Percentiles rank a stretch among this genome's conserved stretches.
Conservation (phyloP, 2,888 invertebrate genomes). For the Biston stratarius region DNA sequence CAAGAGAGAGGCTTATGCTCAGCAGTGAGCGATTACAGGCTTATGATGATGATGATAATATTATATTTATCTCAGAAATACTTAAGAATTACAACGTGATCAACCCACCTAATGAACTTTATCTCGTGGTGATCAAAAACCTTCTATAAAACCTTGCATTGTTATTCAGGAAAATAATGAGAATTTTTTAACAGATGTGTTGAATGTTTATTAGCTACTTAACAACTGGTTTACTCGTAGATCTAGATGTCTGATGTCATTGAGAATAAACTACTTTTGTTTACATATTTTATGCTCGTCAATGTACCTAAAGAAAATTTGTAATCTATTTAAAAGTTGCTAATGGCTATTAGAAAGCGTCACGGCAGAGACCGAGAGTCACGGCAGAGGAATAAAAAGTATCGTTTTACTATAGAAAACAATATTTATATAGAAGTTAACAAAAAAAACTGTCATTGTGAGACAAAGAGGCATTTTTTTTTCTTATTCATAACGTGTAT, state of each 20-base stretch:
- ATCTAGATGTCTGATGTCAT: constrained; percentile 7
- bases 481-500: no score
- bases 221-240: constrained; percentile 8
- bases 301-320: neutral
- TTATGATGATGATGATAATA: no score
- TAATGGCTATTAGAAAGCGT: neutral
- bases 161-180: constrained; percentile 27
- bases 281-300: neutral
- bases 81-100: neutral
- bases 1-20: no score
- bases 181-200: constrained; percentile 2
- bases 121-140: constrained; percentile 28
- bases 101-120: constrained; percentile 14
- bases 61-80: neutral
- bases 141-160: constrained; percentile 31
- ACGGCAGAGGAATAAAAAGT: neutral
- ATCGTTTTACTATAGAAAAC: neutral
- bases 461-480: no score
- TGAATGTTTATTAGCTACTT: constrained; percentile 22
- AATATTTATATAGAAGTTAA: no score
- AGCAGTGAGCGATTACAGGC: no score
- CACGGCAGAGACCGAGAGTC: neutral
- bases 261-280: neutral
- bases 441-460: no score
- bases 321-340: neutral